Base-by-base conservation (phyloP, 2,888 invertebrate species). In the Charanyca ferruginea region DNA sequence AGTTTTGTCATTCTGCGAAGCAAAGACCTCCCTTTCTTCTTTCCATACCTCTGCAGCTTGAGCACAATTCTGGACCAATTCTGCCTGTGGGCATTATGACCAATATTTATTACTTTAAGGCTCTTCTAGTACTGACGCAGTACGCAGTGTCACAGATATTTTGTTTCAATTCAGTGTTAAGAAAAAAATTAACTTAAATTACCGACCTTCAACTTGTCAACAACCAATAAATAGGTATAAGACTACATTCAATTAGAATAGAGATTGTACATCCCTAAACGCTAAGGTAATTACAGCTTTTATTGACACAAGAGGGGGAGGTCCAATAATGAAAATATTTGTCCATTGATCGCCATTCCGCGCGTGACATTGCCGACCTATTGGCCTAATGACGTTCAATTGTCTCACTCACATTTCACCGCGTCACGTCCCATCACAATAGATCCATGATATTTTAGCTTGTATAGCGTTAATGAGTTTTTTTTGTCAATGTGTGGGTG, bases 311-410 rank as follows among this genome's bases (percentile, higher is more conserved):
- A 64, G 68, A 71, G 66, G 81, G 81, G 83, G 74, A 76, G 73
- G 80, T 79, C 76, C 83, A 84, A 83, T 87, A 87, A 85, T 80
- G 85, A 86, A 87, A 87, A 87, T 87, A 87, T 88, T 87, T 87
- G 79, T 79, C 78, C 80, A 83, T 81, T 80, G 83, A 83, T 85
- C 81, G 83, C 66, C 78, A 81, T 86, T 83, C 78, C 83, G 77
- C 63, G 79, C 87, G 87, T 86, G 87, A 83, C 83, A 84, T 75
- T 73, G 76, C 75, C 77, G 79, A 77, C 81, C 86, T 82, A 83
- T 86, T 87, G 86, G 83, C 86, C 83, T 83, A 82, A 83, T 85
- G 80, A 83, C 82, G 80, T 84, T 83, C 81, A 80, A 85, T 85
- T 84, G 82, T 85, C 66, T 75, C 79, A 73, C 64, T 81, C 83